A percentile compares a stretch with the other conserved stretches of the same genome.
These are phyloP conservation scores for Drosophila tsacasi DNA, from an alignment of 1,140 invertebrate species.

Conservation along the genomic window DNA sequence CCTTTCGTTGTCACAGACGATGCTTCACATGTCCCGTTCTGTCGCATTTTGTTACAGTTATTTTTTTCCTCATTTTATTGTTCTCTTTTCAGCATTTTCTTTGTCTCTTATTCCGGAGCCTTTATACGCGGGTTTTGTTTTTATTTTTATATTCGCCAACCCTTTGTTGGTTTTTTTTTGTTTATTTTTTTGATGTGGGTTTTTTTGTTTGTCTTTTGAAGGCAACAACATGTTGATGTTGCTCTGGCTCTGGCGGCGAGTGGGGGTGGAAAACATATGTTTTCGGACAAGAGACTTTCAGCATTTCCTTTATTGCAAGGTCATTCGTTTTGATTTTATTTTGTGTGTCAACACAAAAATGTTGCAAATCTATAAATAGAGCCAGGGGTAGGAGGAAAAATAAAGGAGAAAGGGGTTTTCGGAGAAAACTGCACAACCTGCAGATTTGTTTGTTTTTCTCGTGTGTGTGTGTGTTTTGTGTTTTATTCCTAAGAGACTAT, in stretches of 20 bases:
- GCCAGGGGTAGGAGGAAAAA: no score
- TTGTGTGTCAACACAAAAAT: constrained; percentile 72
- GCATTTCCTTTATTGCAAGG: constrained; percentile 66
- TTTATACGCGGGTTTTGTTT: constrained; percentile 65
- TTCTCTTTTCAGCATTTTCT: constrained; percentile 21
- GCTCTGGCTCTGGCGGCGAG: background rate
- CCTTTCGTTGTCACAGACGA: background rate
- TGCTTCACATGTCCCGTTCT: background rate
- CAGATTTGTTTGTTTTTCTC: background rate
- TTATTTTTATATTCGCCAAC: constrained; percentile 64
- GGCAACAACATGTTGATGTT: constrained; percentile 72
- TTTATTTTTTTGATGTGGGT: constrained; percentile 6
- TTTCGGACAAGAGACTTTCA: constrained; percentile 51
- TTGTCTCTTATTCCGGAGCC: constrained; percentile 27
- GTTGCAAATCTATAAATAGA: constrained; percentile 10
- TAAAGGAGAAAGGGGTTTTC: background rate
- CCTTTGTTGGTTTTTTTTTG: constrained; percentile 22
- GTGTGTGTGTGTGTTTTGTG: background rate
- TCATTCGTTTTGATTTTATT: constrained; percentile 82
- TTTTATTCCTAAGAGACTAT: background rate
- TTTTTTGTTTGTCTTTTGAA: constrained; percentile 10
- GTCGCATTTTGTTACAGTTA: background rate
- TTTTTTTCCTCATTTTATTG: constrained; percentile 10
- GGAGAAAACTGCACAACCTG: background rate
- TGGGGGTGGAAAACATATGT: constrained; percentile 61